Evolutionary conservation across 2,113 vertebrate species (phyloP).

Genomic region (Epinephelus moara): DNA sequence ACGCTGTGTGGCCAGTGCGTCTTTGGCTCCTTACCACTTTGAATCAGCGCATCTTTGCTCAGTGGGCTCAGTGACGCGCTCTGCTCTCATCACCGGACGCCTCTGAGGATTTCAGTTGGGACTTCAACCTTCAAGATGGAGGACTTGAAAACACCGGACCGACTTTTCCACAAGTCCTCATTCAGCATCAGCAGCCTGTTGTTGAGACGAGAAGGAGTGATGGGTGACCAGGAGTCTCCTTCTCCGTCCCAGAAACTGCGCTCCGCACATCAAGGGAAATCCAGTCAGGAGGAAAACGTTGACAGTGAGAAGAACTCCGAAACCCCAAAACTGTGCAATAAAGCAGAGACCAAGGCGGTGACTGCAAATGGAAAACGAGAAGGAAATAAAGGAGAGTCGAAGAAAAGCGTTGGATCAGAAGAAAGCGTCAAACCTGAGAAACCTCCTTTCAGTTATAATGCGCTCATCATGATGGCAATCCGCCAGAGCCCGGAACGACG

Average conservation of each 20-base stretch:
- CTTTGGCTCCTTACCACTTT: slow-evolving; percentile 50
- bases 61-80: slow-evolving; percentile 34
- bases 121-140: slow-evolving; percentile 66
- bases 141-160: slow-evolving; percentile 62
- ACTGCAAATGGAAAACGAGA: slow-evolving; percentile 37
- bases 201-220: slow-evolving; percentile 73
- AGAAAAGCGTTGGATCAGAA: slow-evolving; percentile 40
- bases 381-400: slow-evolving; percentile 22
- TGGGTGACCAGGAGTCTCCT: slow-evolving; percentile 49
- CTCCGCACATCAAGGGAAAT: slow-evolving; percentile 29
- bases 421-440: slow-evolving; percentile 75
- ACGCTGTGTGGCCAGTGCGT: slow-evolving; percentile 41
- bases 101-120: not conserved
- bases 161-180: slow-evolving; percentile 79
- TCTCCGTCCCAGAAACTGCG: slow-evolving; percentile 43
- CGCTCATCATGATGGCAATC: slow-evolving; percentile 90
- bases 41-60: slow-evolving; percentile 37
- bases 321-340: slow-evolving; percentile 3
- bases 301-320: slow-evolving; percentile 19
- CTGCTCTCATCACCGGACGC: slow-evolving; percentile 10
- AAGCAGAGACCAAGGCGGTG: slow-evolving; percentile 11
- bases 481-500: slow-evolving; percentile 83
- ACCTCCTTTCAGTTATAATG: slow-evolving; percentile 88
- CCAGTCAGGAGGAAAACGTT: slow-evolving; percentile 37
- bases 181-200: slow-evolving; percentile 87